These are phyloP conservation scores for Tiliacea citrago DNA, from an alignment of 2,888 invertebrate genomes.

Conservation along the genomic window DNA sequence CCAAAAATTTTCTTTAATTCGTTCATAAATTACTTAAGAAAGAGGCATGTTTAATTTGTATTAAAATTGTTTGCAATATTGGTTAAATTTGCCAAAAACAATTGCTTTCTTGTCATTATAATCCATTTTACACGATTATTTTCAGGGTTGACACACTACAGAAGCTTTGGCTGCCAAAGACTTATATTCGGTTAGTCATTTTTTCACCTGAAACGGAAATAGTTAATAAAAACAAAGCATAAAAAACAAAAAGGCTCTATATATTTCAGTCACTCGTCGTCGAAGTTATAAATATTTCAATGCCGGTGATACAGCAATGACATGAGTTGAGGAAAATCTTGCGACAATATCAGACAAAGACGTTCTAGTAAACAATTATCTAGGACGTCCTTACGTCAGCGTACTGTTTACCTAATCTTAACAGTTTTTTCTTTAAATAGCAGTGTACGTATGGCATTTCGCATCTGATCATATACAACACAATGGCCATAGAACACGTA, in stretches of 20 bases:
- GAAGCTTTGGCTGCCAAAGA: background rate
- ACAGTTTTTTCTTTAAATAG: slow-evolving; percentile 21
- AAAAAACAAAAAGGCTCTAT: background rate
- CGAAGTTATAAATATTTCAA: slow-evolving; percentile 43
- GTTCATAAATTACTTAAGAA: slow-evolving; percentile 41
- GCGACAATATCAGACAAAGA: slow-evolving; percentile 65
- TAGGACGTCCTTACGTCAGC: slow-evolving; percentile 61
- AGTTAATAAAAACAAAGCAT: background rate
- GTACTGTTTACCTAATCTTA: slow-evolving; percentile 50
- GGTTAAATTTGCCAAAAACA: slow-evolving; percentile 64
- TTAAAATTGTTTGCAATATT: slow-evolving; percentile 56
- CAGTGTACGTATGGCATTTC: background rate
- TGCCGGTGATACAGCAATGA: slow-evolving; percentile 50
- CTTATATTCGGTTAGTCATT: background rate
- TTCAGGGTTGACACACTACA: slow-evolving; percentile 64
- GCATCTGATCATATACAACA: background rate
- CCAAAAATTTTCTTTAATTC: slow-evolving; percentile 36
- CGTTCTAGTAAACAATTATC: slow-evolving; percentile 66
- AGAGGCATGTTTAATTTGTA: slow-evolving; percentile 26
- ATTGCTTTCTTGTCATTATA: slow-evolving; percentile 62
- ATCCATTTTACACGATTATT: slow-evolving; percentile 57
- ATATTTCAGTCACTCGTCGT: slow-evolving; percentile 5
- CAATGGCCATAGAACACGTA: background rate
- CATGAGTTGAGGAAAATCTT: slow-evolving; percentile 65
- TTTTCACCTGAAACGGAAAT: background rate